A percentile compares a stretch with the other conserved stretches of the same genome.
Conservation (phyloP, 2,113 vertebrate genomes). For the Callorhinus ursinus region DNA sequence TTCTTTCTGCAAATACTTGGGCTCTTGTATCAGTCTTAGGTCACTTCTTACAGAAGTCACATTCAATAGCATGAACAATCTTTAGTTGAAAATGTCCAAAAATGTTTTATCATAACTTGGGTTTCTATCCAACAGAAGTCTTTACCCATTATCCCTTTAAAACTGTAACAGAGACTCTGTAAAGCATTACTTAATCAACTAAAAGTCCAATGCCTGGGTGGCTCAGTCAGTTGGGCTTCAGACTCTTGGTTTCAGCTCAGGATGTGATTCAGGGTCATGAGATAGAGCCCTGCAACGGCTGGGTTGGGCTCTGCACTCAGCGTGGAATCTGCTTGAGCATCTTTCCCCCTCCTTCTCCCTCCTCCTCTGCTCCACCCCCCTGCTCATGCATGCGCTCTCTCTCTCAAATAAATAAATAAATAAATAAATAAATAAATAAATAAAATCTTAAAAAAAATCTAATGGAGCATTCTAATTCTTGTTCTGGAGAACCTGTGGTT, state of each 20-base stretch:
- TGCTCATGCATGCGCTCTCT: not conserved
- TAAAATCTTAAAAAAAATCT: not conserved
- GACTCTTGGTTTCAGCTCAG: not conserved
- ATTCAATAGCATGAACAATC: slow-evolving; percentile 8
- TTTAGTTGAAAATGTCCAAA: slow-evolving; percentile 35
- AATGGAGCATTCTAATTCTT: not conserved
- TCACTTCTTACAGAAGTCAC: not conserved
- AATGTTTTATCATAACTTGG: not conserved
- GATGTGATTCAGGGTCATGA: not conserved
- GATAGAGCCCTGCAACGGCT: not conserved
- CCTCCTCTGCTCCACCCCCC: not conserved
- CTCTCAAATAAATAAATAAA: not conserved
- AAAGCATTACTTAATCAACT: slow-evolving; percentile 32
- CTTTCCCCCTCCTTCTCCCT: not conserved
- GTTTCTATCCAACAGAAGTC: slow-evolving; percentile 9
- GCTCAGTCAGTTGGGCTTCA: not conserved
- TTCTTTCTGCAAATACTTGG: slow-evolving; percentile 16
- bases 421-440: not conserved
- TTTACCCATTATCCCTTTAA: not conserved
- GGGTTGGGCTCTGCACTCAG: not conserved
- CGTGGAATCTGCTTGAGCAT: not conserved
- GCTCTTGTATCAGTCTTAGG: not conserved
- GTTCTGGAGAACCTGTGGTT: not conserved
- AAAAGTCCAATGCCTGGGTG: not conserved
- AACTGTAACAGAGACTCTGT: slow-evolving; percentile 8